Conservation (phyloP, 1,140 invertebrate species). For the Vanessa tameamea region DNA sequence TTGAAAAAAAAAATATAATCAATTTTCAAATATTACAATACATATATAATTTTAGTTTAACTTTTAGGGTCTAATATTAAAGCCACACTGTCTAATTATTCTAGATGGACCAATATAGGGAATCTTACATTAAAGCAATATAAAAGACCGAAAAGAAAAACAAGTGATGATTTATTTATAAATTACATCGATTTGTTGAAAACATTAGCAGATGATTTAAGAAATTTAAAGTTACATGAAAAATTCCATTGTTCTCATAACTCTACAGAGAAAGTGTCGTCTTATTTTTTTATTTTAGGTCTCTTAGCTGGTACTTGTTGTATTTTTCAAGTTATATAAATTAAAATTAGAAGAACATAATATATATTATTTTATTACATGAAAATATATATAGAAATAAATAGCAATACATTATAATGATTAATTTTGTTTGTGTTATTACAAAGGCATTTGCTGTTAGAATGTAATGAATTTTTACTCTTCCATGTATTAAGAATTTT, state of each 20-base stretch:
- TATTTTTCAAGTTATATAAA: background rate
- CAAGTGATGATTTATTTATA: constrained; percentile 32
- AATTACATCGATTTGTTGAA: constrained; percentile 49
- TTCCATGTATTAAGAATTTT: constrained; percentile 51
- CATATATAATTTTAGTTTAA: background rate
- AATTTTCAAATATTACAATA: background rate
- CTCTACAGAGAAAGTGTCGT: background rate
- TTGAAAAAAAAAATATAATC: background rate
- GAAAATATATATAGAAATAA: constrained; percentile 2
- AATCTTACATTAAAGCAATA: background rate
- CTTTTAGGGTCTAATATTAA: constrained; percentile 3
- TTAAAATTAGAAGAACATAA: background rate
- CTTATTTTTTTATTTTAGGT: constrained; percentile 1
- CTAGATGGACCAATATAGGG: background rate
- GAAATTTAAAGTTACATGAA: constrained; percentile 52
- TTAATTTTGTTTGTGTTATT: constrained; percentile 33
- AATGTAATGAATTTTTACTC: constrained; percentile 34
- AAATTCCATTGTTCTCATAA: constrained; percentile 48
- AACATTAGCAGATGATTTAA: constrained; percentile 51
- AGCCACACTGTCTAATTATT: background rate
- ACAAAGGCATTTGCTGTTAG: constrained; percentile 46
- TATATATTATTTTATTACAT: constrained; percentile 17
- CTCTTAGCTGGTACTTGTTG: background rate
- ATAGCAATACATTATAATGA: constrained; percentile 13
- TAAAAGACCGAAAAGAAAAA: constrained; percentile 6